Conservation (phyloP, 2,797 vertebrate genomes). For the Tympanoctomys barrerae region DNA sequence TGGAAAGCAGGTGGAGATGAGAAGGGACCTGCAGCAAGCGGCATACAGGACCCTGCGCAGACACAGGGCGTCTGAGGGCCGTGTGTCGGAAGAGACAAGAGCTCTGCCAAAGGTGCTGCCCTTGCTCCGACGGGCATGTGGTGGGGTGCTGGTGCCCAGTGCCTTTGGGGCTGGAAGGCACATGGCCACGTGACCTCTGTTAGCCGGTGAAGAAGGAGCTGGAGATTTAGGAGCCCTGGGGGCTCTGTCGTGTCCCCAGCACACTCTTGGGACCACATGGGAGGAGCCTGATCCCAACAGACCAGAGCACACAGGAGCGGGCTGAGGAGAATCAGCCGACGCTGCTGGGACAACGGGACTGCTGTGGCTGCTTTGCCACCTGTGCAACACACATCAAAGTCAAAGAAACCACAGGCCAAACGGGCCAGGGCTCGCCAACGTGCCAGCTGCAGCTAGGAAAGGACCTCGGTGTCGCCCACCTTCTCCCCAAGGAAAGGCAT, state of each 20-base stretch:
- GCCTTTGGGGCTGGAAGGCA: background rate
- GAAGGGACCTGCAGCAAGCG: background rate
- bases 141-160: background rate
- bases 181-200: background rate
- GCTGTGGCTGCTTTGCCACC: background rate
- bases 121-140: background rate
- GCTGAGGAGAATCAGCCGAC: background rate
- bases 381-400: fast-evolving
- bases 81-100: background rate
- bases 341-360: background rate
- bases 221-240: background rate
- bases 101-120: background rate
- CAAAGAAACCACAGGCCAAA: background rate
- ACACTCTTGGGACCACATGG: fast-evolving
- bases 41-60: background rate
- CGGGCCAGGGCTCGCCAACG: too few species aligned
- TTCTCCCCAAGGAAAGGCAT: background rate
- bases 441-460: background rate
- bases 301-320: fast-evolving
- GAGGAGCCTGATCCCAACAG: background rate
- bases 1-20: background rate
- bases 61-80: background rate
- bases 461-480: background rate
- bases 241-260: background rate
- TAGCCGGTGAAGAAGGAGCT: background rate